Conservation (phyloP, 2,888 invertebrate genomes). For the Stegana nigrithorax region DNA sequence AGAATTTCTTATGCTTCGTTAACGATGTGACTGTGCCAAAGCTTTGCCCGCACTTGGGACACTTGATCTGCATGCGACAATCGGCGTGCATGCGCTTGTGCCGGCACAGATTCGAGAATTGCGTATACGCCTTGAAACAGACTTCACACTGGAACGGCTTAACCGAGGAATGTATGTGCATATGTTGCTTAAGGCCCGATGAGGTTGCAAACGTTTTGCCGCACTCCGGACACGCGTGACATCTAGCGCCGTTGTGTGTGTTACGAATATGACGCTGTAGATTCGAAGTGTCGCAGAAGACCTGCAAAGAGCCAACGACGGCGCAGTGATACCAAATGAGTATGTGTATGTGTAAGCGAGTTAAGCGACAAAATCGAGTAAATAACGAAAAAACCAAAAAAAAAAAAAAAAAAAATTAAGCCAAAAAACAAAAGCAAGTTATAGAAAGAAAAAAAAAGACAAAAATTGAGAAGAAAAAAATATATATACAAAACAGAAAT, state of each 20-base stretch:
- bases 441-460: background rate
- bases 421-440: background rate
- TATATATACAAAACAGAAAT: too few species aligned
- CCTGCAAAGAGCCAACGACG: slow-evolving; percentile 71
- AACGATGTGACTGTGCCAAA: slow-evolving; percentile 93
- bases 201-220: slow-evolving; percentile 98
- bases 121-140: slow-evolving; percentile 98
- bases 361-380: background rate
- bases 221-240: slow-evolving; percentile 98
- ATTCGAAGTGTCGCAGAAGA: slow-evolving; percentile 96
- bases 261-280: slow-evolving; percentile 96
- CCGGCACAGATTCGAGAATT: slow-evolving; percentile 99
- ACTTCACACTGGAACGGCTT: slow-evolving; percentile 98
- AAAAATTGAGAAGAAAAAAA: too few species aligned
- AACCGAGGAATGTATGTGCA: slow-evolving; percentile 97
- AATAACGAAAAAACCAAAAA: background rate
- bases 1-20: slow-evolving; percentile 95
- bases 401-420: background rate
- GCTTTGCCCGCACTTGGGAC: slow-evolving; percentile 92
- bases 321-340: background rate
- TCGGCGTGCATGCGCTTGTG: slow-evolving; percentile 99
- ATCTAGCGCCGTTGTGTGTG: slow-evolving; percentile 94
- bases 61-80: slow-evolving; percentile 93
- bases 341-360: too few species aligned
- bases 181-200: slow-evolving; percentile 98